A percentile compares a stretch with the other conserved stretches of the same genome.
These are phyloP conservation scores for Spodoptera litura DNA, from an alignment of 1,140 invertebrate species.

Conservation along the genomic window DNA sequence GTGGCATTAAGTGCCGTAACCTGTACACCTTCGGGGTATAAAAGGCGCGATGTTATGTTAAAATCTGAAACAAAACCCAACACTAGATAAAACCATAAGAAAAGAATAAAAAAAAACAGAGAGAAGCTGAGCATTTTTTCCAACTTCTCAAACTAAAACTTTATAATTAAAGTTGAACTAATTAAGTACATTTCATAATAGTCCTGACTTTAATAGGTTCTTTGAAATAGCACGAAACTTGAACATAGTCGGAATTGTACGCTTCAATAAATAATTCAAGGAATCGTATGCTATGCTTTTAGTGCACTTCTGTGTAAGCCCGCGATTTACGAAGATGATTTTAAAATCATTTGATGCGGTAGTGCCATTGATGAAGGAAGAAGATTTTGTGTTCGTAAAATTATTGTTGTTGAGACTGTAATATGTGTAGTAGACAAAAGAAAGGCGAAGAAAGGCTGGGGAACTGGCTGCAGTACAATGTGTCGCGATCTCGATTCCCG, in stretches of 20 bases:
- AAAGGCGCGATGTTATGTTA: too few species aligned
- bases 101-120: neutral
- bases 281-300: constrained; percentile 47
- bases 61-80: neutral
- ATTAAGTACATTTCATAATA: constrained; percentile 46
- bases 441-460: too few species aligned
- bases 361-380: neutral
- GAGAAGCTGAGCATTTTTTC: neutral
- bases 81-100: neutral
- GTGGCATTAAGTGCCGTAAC: too few species aligned
- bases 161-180: constrained; percentile 43
- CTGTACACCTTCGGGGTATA: too few species aligned
- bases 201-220: constrained; percentile 28
- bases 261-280: constrained; percentile 44
- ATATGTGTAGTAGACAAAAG: too few species aligned
- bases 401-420: too few species aligned
- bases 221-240: constrained; percentile 32
- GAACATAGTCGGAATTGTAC: constrained; percentile 35
- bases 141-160: constrained; percentile 29
- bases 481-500: too few species aligned
- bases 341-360: constrained; percentile 10
- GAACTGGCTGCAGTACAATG: too few species aligned
- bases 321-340: constrained; percentile 4
- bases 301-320: constrained; percentile 28
- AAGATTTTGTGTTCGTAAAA: too few species aligned